Conservation (phyloP, 1,140 invertebrate genomes). For the Cydia fagiglandana region DNA sequence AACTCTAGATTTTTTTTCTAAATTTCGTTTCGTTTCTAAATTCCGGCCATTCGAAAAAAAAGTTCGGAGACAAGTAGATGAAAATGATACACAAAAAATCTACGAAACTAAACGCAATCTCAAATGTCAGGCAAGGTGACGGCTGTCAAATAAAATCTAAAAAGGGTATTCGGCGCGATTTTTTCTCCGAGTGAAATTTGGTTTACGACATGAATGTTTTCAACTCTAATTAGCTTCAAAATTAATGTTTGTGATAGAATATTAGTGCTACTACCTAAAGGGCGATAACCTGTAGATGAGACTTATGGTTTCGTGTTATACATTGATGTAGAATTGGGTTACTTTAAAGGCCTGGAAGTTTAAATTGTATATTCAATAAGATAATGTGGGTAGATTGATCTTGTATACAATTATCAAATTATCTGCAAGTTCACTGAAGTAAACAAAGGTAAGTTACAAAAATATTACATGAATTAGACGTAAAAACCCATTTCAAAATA, state of each 20-base stretch:
- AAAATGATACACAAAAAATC: not conserved
- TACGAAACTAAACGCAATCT: not conserved
- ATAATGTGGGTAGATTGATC: not conserved
- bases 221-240: not conserved
- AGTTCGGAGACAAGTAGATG: no score
- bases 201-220: not conserved
- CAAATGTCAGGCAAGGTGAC: not conserved
- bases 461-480: not conserved
- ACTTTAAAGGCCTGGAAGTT: not conserved
- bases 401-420: not conserved
- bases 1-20: no score
- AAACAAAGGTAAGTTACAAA: constrained; percentile 1
- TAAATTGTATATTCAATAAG: not conserved
- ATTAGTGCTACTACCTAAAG: not conserved
- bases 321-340: not conserved
- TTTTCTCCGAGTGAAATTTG: not conserved
- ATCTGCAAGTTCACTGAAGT: not conserved
- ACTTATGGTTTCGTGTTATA: not conserved
- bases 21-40: no score
- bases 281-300: not conserved
- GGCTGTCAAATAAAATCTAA: constrained; percentile 8
- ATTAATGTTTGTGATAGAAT: not conserved
- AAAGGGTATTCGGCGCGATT: constrained; percentile 2
- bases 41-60: no score
- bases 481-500: not conserved